Percentiles rank a stretch among this genome's conserved stretches.
phyloP scores from a whole-genome alignment of 37 sponge, comb jelly and placozoan species.

The Mnemiopsis leidyi region DNA sequence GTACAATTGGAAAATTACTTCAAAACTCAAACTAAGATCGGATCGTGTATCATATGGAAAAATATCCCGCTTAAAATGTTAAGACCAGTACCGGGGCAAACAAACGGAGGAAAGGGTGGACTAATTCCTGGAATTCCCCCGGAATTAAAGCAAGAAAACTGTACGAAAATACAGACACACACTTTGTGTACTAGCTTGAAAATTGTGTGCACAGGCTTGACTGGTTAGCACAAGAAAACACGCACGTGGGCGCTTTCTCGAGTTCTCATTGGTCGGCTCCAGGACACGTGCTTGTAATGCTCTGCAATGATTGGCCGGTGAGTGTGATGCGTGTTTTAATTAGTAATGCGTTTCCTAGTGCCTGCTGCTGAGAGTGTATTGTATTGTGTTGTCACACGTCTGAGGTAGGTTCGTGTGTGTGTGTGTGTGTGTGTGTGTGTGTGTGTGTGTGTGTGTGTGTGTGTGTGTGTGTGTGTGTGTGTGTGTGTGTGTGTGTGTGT shows the following conservation, averaged over 20 bases:
- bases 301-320: not conserved
- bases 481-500: not conserved
- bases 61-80: too few relatives aligned
- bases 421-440: not conserved
- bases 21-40: too few relatives aligned
- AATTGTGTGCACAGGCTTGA: not conserved
- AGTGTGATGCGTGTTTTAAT: not conserved
- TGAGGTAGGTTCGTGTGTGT: not conserved
- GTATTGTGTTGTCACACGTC: not conserved
- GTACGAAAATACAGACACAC: not conserved
- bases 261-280: not conserved
- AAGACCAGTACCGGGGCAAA: too few relatives aligned
- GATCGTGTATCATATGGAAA: too few relatives aligned
- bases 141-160: not conserved
- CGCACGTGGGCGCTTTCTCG: not conserved
- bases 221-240: not conserved
- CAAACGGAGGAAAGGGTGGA: not conserved
- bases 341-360: not conserved
- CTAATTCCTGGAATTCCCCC: not conserved
- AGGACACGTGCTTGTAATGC: not conserved
- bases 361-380: not conserved
- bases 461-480: not conserved
- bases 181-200: not conserved
- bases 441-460: not conserved
- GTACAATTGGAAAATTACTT: too few relatives aligned